Evolutionary conservation across 2,113 vertebrate genomes (phyloP), one percentile per base, ranked within the genome.

Genomic region (Psittacula cyanocephala): DNA sequence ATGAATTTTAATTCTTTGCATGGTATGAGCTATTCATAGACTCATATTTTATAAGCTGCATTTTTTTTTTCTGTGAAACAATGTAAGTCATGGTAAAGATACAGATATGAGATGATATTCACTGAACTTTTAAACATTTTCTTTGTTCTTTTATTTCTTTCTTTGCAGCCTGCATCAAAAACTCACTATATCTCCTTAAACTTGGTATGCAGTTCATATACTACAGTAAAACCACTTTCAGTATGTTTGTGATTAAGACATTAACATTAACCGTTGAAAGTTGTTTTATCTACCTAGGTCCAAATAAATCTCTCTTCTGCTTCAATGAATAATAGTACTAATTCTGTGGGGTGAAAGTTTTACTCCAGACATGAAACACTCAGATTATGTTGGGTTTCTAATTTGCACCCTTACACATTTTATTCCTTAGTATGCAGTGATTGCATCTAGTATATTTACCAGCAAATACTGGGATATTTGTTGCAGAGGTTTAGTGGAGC

Each of bases 1-100:
- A 86, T 92, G 72, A 91, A 88, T 84, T 69, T 41, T 94, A 95
- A 88, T 95, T 52, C 10, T 93, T 60, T 74, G 6, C 23, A n/a
- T 23, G 18, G 14, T n/a, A 41, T 17, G 11, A 82, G 67, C 52
- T 47, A 47, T 53, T 76, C 69, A 96, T 77, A 88, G 13, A 29
- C 41, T 95, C 37, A 4, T 33, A 67, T 89, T 89, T 95, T 53
- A 88, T 60, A 47, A 43, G 75, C 25, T 44, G 16, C 60, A 50
- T 90, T 89, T 67, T 96, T 22, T 22, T 88, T 88, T 95, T 43
- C 11, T 81, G 27, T 49, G 95, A 65, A 14, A 82, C 62, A 85
- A 67, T 72, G 49, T 63, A 94, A 93, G 60, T 55, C 47, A 74
- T 43, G 24, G 31, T 60, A 53, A 52, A 28, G 9, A 13, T 90